Conservation (phyloP, 2,797 vertebrate genomes). For the Natrix natrix region DNA sequence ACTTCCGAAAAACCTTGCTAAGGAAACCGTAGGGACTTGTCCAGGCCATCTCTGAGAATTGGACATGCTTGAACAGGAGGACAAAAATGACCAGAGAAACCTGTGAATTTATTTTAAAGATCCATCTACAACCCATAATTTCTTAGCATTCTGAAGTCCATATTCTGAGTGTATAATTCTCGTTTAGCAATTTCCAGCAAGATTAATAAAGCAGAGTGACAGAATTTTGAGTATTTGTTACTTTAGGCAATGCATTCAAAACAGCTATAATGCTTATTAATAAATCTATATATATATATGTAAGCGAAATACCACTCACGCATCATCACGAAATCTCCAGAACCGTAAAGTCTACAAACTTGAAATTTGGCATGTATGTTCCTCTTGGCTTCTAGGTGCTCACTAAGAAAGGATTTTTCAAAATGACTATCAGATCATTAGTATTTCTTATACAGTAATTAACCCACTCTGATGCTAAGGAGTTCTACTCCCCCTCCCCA, state of each 20-base stretch:
- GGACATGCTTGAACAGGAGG: neutral
- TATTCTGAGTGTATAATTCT: neutral
- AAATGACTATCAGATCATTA: no score
- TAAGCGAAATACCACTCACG: no score
- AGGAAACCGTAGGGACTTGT: neutral
- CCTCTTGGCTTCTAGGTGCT: no score
- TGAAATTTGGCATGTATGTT: no score
- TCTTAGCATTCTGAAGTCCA: neutral
- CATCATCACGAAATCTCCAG: no score
- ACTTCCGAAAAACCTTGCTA: neutral
- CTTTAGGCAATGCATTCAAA: neutral
- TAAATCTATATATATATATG: no score
- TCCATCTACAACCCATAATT: neutral
- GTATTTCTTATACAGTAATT: no score
- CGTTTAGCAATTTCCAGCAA: neutral
- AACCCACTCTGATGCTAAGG: no score
- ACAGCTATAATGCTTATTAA: neutral
- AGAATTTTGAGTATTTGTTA: neutral
- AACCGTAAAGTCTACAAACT: no score
- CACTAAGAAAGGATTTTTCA: no score
- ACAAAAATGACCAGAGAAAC: neutral
- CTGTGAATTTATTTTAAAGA: neutral
- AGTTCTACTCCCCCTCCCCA: no score
- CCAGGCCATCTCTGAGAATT: neutral
- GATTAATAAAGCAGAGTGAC: neutral